Conservation (phyloP, 2,113 vertebrate genomes). For the Trematocara unimaculatum region DNA sequence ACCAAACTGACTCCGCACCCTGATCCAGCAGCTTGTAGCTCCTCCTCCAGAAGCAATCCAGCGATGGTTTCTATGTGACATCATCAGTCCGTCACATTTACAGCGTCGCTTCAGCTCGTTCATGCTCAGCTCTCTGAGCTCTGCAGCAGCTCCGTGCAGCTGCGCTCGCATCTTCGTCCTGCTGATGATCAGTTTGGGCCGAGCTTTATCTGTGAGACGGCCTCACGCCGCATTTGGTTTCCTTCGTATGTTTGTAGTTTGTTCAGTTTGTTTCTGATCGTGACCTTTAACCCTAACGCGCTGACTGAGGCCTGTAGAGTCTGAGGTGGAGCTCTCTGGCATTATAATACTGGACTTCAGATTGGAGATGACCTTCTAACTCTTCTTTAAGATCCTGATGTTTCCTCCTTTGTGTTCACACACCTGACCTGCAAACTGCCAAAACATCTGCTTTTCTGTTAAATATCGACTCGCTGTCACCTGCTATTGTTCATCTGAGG, state of each 20-base stretch:
- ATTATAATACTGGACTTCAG: fast-evolving
- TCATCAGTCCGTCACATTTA: fast-evolving
- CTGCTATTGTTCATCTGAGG: background rate
- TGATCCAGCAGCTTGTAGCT: background rate
- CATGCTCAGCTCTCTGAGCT: too few relatives aligned
- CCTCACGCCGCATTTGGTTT: fast-evolving
- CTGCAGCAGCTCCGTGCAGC: background rate
- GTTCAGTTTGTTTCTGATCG: background rate
- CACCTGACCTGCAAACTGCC: background rate
- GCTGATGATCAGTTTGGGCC: background rate
- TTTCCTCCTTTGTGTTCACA: background rate
- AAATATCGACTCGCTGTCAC: fast-evolving
- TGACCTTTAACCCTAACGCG: background rate
- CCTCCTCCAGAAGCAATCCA: background rate
- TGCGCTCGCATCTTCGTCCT: background rate
- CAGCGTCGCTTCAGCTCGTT: too few relatives aligned
- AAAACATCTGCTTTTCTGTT: background rate
- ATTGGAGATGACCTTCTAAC: background rate
- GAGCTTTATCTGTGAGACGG: background rate
- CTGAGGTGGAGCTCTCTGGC: background rate
- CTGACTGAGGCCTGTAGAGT: background rate
- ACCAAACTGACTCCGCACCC: background rate
- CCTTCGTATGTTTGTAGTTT: background rate
- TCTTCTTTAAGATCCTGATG: background rate
- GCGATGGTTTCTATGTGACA: background rate